Evolutionary conservation across 2,888 invertebrate genomes (phyloP), one percentile per base, ranked within the genome.

Genomic region (Melanotus villosus): DNA sequence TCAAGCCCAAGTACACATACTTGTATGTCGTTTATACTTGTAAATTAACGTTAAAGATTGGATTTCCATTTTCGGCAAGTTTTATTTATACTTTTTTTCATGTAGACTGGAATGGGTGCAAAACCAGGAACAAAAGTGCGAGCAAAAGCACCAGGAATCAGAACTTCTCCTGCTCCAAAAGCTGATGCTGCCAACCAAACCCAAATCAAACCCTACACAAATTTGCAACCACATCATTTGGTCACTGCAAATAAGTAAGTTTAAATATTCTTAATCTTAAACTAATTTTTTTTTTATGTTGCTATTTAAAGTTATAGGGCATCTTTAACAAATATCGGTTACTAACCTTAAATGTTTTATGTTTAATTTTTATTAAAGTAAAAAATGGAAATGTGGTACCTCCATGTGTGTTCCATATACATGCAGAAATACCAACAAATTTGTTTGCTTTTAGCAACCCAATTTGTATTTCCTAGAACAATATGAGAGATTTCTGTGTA

Each of bases 141-240:
- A 16, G 92, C 91, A 58, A 94, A 94, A 83, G 80, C 84, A 18
- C 90, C 91, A 41, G 87, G 89, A 73, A 89, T 90, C 75, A 85
- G 91, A 66, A 87, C 87, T 60, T 89, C 91, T 1, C 92, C 93
- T n/a, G 92, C 93, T 18, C 89, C 93, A 69, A 92, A 91, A 82
- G 90, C 89, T 72, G 93, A 92, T 80, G 92, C 91, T 0, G 91
- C 92, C 4, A 93, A 92, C 83, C 92, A 92, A 80, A 92, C 92
- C 0, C 87, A 84, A 85, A 82, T 89, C 84, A 81, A 85, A 85
- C 85, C 89, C 30, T 88, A 88, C 2, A 79, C 80, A 68, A 82
- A 84, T 41, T 84, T 85, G 52, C 83, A 83, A 67, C 84, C 83
- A 58, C 87, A 85, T 65, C 88, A 87, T 75, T 83, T 88, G 34